These are phyloP conservation scores for Tenodera sinensis DNA, from an alignment of 2,888 invertebrate species.

Conservation along the genomic window DNA sequence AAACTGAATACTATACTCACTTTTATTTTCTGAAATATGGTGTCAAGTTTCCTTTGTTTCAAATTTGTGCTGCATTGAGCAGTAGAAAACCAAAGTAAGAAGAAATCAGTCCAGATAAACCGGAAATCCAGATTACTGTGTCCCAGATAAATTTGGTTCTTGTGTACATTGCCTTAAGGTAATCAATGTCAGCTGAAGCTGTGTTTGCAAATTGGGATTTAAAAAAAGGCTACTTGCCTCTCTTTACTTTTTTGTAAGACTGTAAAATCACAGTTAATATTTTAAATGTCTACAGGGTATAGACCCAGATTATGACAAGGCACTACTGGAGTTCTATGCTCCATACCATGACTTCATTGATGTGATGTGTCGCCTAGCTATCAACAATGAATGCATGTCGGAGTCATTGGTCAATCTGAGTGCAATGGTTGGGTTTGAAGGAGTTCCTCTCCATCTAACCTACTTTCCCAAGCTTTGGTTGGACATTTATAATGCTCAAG, in stretches of 20 bases:
- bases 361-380: slow-evolving; percentile 79
- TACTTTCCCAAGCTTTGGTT: slow-evolving; percentile 91
- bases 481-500: slow-evolving; percentile 76
- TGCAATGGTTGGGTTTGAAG: slow-evolving; percentile 88
- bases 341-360: slow-evolving; percentile 91
- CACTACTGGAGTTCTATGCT: slow-evolving; percentile 71
- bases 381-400: slow-evolving; percentile 81
- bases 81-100: too few species aligned
- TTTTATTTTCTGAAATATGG: too few species aligned
- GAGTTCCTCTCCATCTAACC: slow-evolving; percentile 79
- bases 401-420: slow-evolving; percentile 82
- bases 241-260: not conserved
- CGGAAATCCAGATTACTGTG: too few species aligned
- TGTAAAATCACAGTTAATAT: not conserved
- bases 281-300: slow-evolving; percentile 53
- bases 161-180: too few species aligned
- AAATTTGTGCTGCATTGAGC: too few species aligned
- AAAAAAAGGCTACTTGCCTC: not conserved
- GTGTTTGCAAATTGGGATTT: too few species aligned
- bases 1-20: too few species aligned
- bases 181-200: too few species aligned
- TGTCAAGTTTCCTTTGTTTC: too few species aligned
- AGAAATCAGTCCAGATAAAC: too few species aligned
- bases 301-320: slow-evolving; percentile 73
- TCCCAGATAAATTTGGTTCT: too few species aligned